Evolutionary conservation across 2,113 vertebrate species (phyloP).

Genomic region (Entomyzon cyanotis): DNA sequence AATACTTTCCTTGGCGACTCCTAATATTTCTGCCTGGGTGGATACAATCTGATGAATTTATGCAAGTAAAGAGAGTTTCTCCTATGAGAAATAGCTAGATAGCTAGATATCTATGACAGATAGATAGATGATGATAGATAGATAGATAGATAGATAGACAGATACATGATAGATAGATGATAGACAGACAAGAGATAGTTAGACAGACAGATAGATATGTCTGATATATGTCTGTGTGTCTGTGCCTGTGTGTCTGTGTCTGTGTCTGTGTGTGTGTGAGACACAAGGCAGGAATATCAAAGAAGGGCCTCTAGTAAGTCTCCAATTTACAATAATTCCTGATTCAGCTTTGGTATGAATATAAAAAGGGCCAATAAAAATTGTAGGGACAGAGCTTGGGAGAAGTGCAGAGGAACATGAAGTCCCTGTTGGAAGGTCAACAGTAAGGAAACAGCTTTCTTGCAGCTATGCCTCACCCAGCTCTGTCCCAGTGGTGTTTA

Average conservation of each 20-base stretch:
- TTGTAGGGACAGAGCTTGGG: not conserved
- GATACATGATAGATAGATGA: not conserved
- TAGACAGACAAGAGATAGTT: too few relatives aligned
- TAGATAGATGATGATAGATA: not conserved
- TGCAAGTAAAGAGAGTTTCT: not conserved
- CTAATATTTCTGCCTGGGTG: not conserved
- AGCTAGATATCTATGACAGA: not conserved
- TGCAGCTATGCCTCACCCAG: not conserved
- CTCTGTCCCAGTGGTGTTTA: not conserved
- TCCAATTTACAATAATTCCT: not conserved
- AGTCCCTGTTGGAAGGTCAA: rapidly evolving
- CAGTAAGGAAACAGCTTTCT: not conserved
- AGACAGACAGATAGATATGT: not conserved
- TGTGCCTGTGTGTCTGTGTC: too few relatives aligned
- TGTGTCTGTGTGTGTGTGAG: not conserved
- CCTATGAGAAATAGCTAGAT: not conserved
- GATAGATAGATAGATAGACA: not conserved
- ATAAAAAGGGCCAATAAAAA: not conserved
- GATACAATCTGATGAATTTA: not conserved
- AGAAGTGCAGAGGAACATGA: not conserved
- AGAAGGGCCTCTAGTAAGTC: not conserved
- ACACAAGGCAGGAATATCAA: not conserved
- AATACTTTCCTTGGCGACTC: not conserved
- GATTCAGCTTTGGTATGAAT: not conserved
- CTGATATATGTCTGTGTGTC: not conserved